Evolutionary conservation across 2,888 invertebrate genomes (phyloP).

Genomic region (Tyria jacobaeae): DNA sequence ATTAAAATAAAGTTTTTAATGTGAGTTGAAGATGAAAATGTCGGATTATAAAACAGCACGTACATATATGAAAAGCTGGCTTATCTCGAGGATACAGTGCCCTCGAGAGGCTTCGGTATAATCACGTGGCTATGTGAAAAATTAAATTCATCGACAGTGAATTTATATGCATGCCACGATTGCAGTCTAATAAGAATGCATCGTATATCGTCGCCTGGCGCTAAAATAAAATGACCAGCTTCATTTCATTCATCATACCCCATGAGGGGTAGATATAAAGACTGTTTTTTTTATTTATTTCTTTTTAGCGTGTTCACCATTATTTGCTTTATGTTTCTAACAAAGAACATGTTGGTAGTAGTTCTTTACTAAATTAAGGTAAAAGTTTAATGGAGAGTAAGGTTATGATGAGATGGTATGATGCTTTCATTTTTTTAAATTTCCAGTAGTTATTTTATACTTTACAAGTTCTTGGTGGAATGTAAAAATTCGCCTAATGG

Average conservation of each 20-base stretch:
- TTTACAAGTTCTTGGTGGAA: too few species aligned
- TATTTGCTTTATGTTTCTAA: too few species aligned
- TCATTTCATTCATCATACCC: conserved; percentile 60
- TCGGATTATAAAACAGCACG: conserved; percentile 44
- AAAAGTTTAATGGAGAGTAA: too few species aligned
- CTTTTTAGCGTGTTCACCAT: background rate
- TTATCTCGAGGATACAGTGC: conserved; percentile 42
- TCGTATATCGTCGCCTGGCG: conserved; percentile 58
- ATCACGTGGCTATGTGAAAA: conserved; percentile 71
- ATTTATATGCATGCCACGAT: conserved; percentile 79
- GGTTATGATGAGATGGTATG: too few species aligned
- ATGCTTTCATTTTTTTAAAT: too few species aligned
- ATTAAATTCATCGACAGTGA: conserved; percentile 73
- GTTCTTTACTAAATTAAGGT: too few species aligned
- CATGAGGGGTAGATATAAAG: conserved; percentile 36
- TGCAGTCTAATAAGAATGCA: conserved; percentile 79
- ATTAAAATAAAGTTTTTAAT: conserved; percentile 16
- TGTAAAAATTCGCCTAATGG: background rate
- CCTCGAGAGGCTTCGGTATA: conserved; percentile 52
- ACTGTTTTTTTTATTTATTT: conserved; percentile 16
- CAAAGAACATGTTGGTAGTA: background rate
- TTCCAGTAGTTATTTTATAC: too few species aligned
- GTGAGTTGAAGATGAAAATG: conserved; percentile 27
- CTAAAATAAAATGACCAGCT: conserved; percentile 70
- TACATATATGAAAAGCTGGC: conserved; percentile 39